These are phyloP conservation scores for Melanostigma gelatinosum DNA, from an alignment of 2,113 vertebrate species.

Conservation along the genomic window DNA sequence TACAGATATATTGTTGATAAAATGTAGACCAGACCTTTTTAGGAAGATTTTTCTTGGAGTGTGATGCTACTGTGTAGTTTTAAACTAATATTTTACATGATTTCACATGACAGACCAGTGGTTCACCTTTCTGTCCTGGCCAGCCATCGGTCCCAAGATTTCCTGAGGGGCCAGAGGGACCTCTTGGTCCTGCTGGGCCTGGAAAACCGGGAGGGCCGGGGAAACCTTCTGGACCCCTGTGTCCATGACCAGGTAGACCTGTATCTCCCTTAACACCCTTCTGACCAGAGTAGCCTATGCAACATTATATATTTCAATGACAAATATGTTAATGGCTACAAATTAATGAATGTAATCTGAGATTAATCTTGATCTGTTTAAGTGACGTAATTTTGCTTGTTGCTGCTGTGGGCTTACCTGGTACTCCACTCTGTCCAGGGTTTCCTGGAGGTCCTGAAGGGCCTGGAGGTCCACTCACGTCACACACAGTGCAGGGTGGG, in stretches of 20 bases:
- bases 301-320: neutral
- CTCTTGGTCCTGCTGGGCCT: conserved; percentile 59
- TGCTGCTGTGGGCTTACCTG: conserved; percentile 38
- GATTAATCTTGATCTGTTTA: neutral
- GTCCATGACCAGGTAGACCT: conserved; percentile 62
- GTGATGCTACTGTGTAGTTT: neutral
- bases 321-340: neutral
- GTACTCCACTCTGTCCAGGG: conserved; percentile 45
- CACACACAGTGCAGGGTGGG: conserved; percentile 46
- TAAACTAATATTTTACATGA: neutral
- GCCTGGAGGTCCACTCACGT: neutral
- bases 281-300: conserved; percentile 57
- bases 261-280: conserved; percentile 65
- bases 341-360: neutral
- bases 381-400: neutral
- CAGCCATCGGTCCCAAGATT: conserved; percentile 59
- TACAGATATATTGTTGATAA: neutral
- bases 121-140: conserved; percentile 70
- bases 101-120: neutral
- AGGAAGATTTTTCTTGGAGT: neutral
- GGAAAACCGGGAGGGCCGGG: conserved; percentile 59
- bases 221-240: conserved; percentile 56
- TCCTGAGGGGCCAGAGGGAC: conserved; percentile 59
- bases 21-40: neutral
- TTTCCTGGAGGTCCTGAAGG: conserved; percentile 59